These are phyloP conservation scores for Takifugu flavidus DNA, from an alignment of 2,113 vertebrate genomes.

Conservation along the genomic window DNA sequence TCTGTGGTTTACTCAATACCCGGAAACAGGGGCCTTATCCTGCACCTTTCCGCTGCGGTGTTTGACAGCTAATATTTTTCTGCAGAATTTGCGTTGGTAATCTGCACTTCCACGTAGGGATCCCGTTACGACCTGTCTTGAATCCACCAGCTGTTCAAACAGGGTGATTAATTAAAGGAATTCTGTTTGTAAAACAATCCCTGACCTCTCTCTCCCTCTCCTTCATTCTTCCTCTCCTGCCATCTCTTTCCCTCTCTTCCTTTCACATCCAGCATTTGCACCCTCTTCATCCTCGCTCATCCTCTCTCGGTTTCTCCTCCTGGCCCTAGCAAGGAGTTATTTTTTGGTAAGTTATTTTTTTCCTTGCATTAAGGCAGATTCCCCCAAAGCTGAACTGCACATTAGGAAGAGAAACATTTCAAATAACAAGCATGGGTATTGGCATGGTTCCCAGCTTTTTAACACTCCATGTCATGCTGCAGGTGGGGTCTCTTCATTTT, in stretches of 20 bases:
- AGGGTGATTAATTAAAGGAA: slow-evolving; percentile 98
- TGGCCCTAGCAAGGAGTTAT: slow-evolving; percentile 36
- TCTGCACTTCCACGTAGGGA: slow-evolving; percentile 76
- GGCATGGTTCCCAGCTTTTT: slow-evolving; percentile 39
- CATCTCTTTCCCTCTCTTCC: slow-evolving; percentile 39
- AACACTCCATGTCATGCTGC: slow-evolving; percentile 56
- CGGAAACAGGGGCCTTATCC: slow-evolving; percentile 73
- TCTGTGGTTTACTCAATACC: slow-evolving; percentile 59
- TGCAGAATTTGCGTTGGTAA: slow-evolving; percentile 72
- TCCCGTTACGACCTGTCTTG: slow-evolving; percentile 78
- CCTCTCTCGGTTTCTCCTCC: slow-evolving; percentile 32
- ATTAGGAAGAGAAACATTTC: slow-evolving; percentile 73
- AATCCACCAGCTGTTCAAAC: slow-evolving; percentile 95
- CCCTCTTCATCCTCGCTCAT: slow-evolving; percentile 35
- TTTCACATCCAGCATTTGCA: slow-evolving; percentile 12
- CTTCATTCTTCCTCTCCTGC: slow-evolving; percentile 41
- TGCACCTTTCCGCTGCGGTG: slow-evolving; percentile 60
- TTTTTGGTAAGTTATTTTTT: slow-evolving; percentile 63
- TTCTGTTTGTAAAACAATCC: slow-evolving; percentile 95
- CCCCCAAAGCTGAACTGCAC: slow-evolving; percentile 61
- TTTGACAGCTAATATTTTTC: slow-evolving; percentile 80
- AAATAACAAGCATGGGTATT: slow-evolving; percentile 32
- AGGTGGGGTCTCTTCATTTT: slow-evolving; percentile 76
- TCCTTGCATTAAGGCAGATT: slow-evolving; percentile 61
- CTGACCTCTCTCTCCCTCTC: slow-evolving; percentile 53